Evolutionary conservation across 2,888 invertebrate species (phyloP).

Genomic region (Phortica okadai): DNA sequence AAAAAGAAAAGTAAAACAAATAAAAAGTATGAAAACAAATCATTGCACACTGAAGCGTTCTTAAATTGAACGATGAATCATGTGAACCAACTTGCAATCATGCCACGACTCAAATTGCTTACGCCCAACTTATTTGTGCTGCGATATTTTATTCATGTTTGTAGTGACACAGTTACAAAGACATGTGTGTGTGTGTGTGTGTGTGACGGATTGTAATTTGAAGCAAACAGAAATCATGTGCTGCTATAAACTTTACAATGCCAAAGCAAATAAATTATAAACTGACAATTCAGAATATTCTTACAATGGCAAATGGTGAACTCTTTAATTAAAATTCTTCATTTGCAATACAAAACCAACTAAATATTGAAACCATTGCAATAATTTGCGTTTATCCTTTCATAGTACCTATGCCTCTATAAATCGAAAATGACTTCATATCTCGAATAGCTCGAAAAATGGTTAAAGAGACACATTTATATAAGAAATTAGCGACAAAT

Average conservation of each 20-base stretch:
- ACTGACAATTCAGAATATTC: too few relatives aligned
- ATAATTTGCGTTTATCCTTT: too few relatives aligned
- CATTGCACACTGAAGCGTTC: not conserved
- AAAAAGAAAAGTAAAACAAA: not conserved
- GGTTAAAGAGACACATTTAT: too few relatives aligned
- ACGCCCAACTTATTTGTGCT: not conserved
- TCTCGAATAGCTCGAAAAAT: too few relatives aligned
- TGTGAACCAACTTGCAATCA: not conserved
- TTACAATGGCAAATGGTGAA: not conserved
- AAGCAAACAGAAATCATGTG: constrained; percentile 1
- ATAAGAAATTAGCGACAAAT: too few relatives aligned
- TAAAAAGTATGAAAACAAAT: not conserved
- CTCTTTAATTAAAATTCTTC: constrained; percentile 2
- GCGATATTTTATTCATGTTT: constrained; percentile 16
- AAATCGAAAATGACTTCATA: too few relatives aligned
- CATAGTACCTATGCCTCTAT: too few relatives aligned
- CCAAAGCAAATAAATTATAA: constrained; percentile 2
- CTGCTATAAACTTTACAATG: not conserved
- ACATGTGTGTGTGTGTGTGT: not conserved
- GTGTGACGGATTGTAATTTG: constrained; percentile 2
- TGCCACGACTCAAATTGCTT: not conserved
- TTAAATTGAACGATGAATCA: not conserved
- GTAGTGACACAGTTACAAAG: constrained; percentile 14
- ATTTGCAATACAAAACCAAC: not conserved
- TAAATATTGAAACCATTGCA: not conserved